Evolutionary conservation across 2,888 invertebrate species (phyloP).

Genomic region (Zaprionus bogoriensis): DNA sequence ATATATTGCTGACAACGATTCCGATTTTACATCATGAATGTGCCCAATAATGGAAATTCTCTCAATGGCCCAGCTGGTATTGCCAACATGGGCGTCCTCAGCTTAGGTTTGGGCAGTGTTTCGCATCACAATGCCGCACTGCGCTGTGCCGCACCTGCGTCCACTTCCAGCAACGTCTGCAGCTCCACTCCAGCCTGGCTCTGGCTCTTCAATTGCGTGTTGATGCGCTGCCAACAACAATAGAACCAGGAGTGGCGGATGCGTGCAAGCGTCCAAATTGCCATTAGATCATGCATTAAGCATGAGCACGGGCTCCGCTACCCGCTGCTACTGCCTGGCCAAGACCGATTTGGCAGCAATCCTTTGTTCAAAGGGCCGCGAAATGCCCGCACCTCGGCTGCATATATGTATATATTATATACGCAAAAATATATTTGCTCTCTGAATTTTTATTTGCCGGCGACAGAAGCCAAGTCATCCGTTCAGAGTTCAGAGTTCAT

Average conservation of each 20-base stretch:
- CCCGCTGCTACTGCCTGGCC: slow-evolving; percentile 13
- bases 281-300: slow-evolving; percentile 80
- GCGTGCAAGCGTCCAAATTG: slow-evolving; percentile 73
- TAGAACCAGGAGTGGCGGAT: slow-evolving; percentile 32
- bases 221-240: slow-evolving; percentile 75
- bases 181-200: slow-evolving; percentile 8
- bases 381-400: slow-evolving; percentile 20
- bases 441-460: slow-evolving; percentile 70
- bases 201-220: slow-evolving; percentile 74
- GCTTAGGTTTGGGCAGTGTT: too few relatives aligned
- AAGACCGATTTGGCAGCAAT: slow-evolving; percentile 70
- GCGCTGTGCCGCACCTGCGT: slow-evolving; percentile 30
- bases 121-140: too few relatives aligned
- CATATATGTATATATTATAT: too few relatives aligned
- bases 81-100: slow-evolving; percentile 1
- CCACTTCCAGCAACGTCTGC: slow-evolving; percentile 9
- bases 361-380: slow-evolving; percentile 66
- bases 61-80: slow-evolving; percentile 59
- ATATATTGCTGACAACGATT: slow-evolving; percentile 58
- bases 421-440: slow-evolving; percentile 40
- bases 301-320: slow-evolving; percentile 63
- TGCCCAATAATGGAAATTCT: slow-evolving; percentile 76
- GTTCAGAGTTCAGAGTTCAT: slow-evolving; percentile 42
- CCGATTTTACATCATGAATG: slow-evolving; percentile 78
- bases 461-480: slow-evolving; percentile 13